Evolutionary conservation across 2,888 invertebrate genomes (phyloP), one percentile per base, ranked within the genome.

Genomic region (Pseudococcus jackbeardsleyi): DNA sequence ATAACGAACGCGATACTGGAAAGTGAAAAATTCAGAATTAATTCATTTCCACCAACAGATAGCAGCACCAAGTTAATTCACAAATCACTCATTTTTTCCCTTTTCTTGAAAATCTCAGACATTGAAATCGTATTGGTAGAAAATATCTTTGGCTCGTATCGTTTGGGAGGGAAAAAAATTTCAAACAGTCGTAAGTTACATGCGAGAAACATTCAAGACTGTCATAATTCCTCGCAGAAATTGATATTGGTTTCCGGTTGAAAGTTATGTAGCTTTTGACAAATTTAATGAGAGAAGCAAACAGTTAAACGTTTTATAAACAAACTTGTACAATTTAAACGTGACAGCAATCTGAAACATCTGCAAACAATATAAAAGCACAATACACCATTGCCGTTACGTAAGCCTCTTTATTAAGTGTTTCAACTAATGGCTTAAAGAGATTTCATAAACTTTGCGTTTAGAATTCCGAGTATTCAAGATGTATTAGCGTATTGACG

Each of bases 251-350:
- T 54, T 85, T 85, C 59, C 59, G 50, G 22, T 59, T 50, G 50
- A 54, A 54, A 54, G 85, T 50, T 59, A 54, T 33, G 48, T 54
- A 85, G 50, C 85, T 50, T 50, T 85, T 85, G 85, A 85, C 85
- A 85, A 85, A 85, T 85, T 85, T 54, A 54, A 85, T 59, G 59
- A 85, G 54, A 85, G 59, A 85, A 85, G 59, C 48, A 54, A 85
- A 59, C 50, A 85, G 59, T 85, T 85, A 85, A 85, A 85, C 59
- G 85, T 85, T 85, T 84, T 48, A 26, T 17, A 85, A 85, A 85
- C 85, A 85, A 85, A 85, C 77, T 77, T 77, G 77, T 77, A 77
- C 77, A 77, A 77, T 77, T 77, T 77, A 77, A 77, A 77, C 77
- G 77, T 77, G 77, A 77, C 77, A 77, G 77, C 77, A 42, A 77